Percentiles rank a stretch among this genome's conserved stretches.
These are phyloP conservation scores for Drosophila sp. DNA, from an alignment of 1,140 invertebrate species.

Conservation along the genomic window DNA sequence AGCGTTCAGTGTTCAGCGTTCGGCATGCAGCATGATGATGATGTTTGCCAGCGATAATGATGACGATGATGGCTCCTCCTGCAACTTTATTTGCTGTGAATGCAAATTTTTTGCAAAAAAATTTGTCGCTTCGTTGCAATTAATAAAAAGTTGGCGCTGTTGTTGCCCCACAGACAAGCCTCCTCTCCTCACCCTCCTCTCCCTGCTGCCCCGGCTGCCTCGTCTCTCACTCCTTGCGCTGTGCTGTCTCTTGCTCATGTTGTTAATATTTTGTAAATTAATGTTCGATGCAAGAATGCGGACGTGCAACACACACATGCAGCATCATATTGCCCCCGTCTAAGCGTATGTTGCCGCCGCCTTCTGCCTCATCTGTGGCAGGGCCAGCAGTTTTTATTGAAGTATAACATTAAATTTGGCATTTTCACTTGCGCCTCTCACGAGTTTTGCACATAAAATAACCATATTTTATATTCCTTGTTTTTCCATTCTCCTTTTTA, in stretches of 20 bases:
- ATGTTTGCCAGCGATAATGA: slow-evolving; percentile 38
- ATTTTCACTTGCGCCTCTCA: slow-evolving; percentile 48
- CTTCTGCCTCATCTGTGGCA: slow-evolving; percentile 35
- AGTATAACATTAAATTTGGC: slow-evolving; percentile 80
- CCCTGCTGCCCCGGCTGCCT: neutral
- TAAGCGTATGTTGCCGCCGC: slow-evolving; percentile 46
- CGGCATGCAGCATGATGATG: slow-evolving; percentile 13
- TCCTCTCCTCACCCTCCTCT: neutral
- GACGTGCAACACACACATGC: slow-evolving; percentile 48
- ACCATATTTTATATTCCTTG: slow-evolving; percentile 38
- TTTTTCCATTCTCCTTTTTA: neutral
- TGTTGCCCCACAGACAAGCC: slow-evolving; percentile 27
- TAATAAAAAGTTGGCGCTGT: slow-evolving; percentile 77
- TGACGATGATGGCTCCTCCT: slow-evolving; percentile 43
- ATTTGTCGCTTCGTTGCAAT: slow-evolving; percentile 75
- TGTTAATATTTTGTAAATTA: slow-evolving; percentile 81
- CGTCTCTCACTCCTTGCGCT: slow-evolving; percentile 8
- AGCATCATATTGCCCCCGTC: slow-evolving; percentile 23
- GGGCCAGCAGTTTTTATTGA: slow-evolving; percentile 73
- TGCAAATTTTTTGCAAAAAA: slow-evolving; percentile 58
- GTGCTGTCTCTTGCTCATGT: slow-evolving; percentile 57
- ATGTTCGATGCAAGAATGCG: slow-evolving; percentile 80
- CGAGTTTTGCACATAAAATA: slow-evolving; percentile 58
- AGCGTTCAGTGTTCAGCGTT: too few relatives aligned
- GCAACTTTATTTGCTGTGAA: slow-evolving; percentile 69